A percentile compares a stretch with the other conserved stretches of the same genome.
Conservation (phyloP, 2,113 vertebrate species). For the Girardinichthys multiradiatus region DNA sequence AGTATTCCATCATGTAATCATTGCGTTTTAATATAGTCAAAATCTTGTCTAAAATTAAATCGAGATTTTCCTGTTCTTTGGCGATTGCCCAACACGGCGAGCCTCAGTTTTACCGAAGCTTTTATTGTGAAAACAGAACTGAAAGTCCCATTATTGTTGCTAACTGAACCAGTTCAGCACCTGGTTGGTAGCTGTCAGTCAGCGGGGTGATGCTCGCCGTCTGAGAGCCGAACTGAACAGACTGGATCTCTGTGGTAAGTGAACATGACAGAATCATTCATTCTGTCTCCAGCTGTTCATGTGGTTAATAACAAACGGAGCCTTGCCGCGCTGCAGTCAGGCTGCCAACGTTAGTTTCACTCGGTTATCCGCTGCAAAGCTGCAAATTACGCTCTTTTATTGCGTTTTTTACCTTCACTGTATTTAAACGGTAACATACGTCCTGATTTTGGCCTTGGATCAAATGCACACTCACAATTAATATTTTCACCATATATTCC, state of each 20-base stretch:
- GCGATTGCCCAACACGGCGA: too few species aligned
- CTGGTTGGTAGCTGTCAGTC: constrained; percentile 7
- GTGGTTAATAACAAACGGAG: neutral
- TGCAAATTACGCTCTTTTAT: neutral
- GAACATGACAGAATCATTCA: neutral
- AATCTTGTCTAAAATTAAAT: neutral
- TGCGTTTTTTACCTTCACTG: neutral
- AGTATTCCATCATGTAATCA: neutral
- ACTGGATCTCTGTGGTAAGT: constrained; percentile 29
- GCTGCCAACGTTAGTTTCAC: constrained; percentile 1
- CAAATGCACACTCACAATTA: neutral
- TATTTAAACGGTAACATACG: fast-evolving
- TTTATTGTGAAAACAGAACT: constrained; percentile 11
- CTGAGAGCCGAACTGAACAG: neutral
- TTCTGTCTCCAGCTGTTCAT: neutral
- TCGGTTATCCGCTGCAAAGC: neutral
- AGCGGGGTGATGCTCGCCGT: constrained; percentile 23
- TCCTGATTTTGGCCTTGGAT: neutral
- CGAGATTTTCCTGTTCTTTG: neutral
- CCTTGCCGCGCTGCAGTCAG: neutral
- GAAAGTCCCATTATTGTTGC: neutral
- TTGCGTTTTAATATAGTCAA: neutral
- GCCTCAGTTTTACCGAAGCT: neutral
- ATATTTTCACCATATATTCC: neutral
- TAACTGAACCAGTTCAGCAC: neutral